Evolutionary conservation across 2,113 vertebrate species (phyloP), one percentile per base, ranked within the genome.

Genomic region (Ammodramus savannarum): DNA sequence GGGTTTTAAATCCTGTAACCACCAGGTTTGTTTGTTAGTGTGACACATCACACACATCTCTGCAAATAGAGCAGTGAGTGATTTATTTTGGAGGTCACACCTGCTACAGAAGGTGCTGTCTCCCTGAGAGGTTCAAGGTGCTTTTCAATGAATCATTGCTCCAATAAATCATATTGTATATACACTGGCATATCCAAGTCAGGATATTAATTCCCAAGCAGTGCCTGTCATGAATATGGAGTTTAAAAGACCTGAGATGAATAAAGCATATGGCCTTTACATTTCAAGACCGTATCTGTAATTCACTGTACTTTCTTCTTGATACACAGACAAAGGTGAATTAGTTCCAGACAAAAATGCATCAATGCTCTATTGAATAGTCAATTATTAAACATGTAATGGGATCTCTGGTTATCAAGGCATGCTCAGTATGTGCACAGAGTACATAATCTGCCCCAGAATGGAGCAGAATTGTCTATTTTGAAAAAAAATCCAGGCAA

Each of bases 341-440:
- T 98, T 97, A 97, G 95, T 98, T 98, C 93, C 96, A 97, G 97
- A 98, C 94, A 98, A 96, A 98, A 98, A 98, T 94, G 92, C 95
- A 95, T 97, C 94, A 94, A 71, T 96, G 96, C 76, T 96, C 87
- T 97, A 97, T 97, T 97, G 97, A 98, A 97, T 93, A 97, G 98
- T 98, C 97, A 98, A 97, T 98, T 98, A 98, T 98, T 98, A 97
- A 98, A 97, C 80, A 97, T 59, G 89, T 96, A 97, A 97, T 97
- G 90, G 96, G 91, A 97, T 94, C 92, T 62, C 67, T 95, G 92
- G 95, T 93, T 97, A 96, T 96, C 93, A 95, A 96, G 92, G 90
- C 96, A 86, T 96, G 92, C 95, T 93, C 62, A 69, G 80, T 91
- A 97, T 96, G 95, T 97, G 90, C 86, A 59, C 2, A 57, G 94